These are phyloP conservation scores for Cochlearius cochlearius DNA, from an alignment of 2,113 vertebrate species.

Conservation along the genomic window DNA sequence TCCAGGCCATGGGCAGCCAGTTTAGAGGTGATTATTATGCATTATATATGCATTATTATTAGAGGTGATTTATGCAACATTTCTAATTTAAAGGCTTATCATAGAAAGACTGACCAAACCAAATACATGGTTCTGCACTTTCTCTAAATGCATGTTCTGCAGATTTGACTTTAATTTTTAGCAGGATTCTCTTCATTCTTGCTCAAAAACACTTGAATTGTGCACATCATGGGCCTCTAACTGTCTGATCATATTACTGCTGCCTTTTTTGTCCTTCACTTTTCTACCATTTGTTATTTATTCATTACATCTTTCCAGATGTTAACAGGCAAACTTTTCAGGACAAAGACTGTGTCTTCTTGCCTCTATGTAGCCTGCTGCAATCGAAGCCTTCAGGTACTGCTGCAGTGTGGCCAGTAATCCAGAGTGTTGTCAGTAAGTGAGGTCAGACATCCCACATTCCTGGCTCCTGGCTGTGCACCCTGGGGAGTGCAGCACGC, in stretches of 20 bases:
- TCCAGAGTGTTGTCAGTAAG: background rate
- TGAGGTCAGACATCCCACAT: accelerated
- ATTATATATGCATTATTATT: background rate
- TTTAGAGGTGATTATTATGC: background rate
- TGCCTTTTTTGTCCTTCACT: background rate
- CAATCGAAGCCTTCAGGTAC: background rate
- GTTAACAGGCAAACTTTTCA: background rate
- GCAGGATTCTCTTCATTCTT: background rate
- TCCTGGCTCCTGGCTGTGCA: background rate
- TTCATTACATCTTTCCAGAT: background rate
- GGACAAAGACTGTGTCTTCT: background rate
- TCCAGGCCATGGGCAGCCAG: too few species aligned
- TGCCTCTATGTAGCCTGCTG: background rate
- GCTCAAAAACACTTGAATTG: background rate
- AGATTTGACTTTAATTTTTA: background rate
- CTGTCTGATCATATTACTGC: background rate
- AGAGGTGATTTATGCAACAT: background rate
- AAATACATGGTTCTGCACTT: background rate
- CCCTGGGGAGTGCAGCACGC: background rate
- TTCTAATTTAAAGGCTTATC: background rate
- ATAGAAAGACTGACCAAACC: background rate
- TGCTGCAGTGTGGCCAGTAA: background rate
- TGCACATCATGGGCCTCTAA: background rate
- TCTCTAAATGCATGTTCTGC: background rate
- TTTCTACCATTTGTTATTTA: background rate